Percentiles rank a stretch among this genome's conserved stretches.
Conservation (phyloP, 1,140 invertebrate genomes). For the Brachionus calyciflorus region DNA sequence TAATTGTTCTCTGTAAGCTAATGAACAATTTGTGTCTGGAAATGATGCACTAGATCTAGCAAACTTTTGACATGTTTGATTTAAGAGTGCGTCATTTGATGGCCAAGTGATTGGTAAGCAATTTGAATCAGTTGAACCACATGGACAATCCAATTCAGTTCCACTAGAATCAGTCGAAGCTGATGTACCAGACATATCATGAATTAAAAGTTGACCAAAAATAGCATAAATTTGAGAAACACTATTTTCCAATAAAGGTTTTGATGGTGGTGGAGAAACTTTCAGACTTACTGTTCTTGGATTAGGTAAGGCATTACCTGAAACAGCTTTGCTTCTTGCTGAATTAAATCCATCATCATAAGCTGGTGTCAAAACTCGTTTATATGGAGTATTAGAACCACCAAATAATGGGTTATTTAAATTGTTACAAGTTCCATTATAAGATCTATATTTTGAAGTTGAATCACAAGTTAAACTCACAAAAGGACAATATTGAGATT, state of each 20-base stretch:
- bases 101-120: not conserved
- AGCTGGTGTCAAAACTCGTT: slow-evolving; percentile 72
- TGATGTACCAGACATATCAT: slow-evolving; percentile 49
- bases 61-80: slow-evolving; percentile 21
- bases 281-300: not conserved
- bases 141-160: not conserved
- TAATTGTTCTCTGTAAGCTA: slow-evolving; percentile 64
- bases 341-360: slow-evolving; percentile 64
- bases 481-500: slow-evolving; percentile 26
- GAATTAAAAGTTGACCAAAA: slow-evolving; percentile 73
- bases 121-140: not conserved
- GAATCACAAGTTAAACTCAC: not conserved
- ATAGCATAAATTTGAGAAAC: not conserved
- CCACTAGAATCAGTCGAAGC: slow-evolving; percentile 12
- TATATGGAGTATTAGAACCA: slow-evolving; percentile 71
- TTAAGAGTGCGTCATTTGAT: not conserved
- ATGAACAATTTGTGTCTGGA: not conserved
- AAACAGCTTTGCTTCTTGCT: slow-evolving; percentile 5
- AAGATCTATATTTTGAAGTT: slow-evolving; percentile 64
- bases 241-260: not conserved
- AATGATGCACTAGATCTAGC: slow-evolving; percentile 8
- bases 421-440: slow-evolving; percentile 83
- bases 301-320: not conserved
- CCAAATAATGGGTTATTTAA: slow-evolving; percentile 73
- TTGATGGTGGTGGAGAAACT: not conserved